Base-by-base conservation (phyloP, 92 coral and sea anemone genomes). In the Heteractis magnifica region DNA sequence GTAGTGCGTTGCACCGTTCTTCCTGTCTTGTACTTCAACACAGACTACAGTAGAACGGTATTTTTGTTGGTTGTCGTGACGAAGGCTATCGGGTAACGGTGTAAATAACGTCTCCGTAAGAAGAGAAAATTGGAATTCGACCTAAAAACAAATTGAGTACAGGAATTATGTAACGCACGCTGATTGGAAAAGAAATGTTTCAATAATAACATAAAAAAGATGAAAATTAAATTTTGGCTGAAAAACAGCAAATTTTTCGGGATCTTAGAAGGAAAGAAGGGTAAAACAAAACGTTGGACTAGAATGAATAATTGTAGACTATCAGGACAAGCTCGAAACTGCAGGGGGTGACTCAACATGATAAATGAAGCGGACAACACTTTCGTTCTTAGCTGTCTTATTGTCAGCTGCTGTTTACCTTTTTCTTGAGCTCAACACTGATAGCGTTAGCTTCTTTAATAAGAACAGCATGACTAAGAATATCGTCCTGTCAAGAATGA, bases 391-490 rank as follows among this genome's bases (percentile, higher is more conserved):
- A 34, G 3, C 44, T 34, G 44, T 34, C 3, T 34, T 34, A 34
- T 34, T 34, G 44, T 34, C 44, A 2, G 3, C 44, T 34, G 10
- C 70, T 18, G 16, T 60, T 68, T 70, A 97, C 99, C 95, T 97
- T 92, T 77, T 97, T 97, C 85, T 89, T 92, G 70, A 97, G 83
- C 68, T 96, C 99, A 56, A 94, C 92, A 52, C 99, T 94, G 65
- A 96, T 96, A 71, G 97, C 99, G 82, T 96, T 96, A 7, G 99
- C 99, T 77, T 96, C 99, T 77, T 94, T 96, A 21, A 96, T 84
- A 77, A 94, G 71, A 49, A 96, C 99, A 13, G 98, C 97, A 68
- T 96, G 94, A 65, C 95, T 90, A 9, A 96, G 81, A 71, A 96
- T 78, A 75, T 94, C 99, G 53, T 96, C 93, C 99, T 96, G 58